A percentile compares a stretch with the other conserved stretches of the same genome.
These are phyloP conservation scores for Atractosteus spatula DNA, from an alignment of 2,113 vertebrate genomes.

Conservation along the genomic window DNA sequence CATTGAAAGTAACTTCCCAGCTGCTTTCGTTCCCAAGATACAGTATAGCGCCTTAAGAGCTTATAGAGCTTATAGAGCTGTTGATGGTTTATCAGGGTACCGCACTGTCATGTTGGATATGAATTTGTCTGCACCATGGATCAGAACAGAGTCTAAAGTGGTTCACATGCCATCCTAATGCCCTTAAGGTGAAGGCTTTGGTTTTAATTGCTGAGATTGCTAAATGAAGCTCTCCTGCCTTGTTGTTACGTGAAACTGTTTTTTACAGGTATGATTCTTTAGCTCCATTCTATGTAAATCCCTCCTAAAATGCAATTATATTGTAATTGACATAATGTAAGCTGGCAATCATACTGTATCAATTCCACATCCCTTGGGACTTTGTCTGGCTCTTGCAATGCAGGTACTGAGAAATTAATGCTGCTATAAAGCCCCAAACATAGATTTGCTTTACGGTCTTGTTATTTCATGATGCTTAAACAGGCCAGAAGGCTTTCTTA, in stretches of 20 bases:
- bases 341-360: slow-evolving; percentile 23
- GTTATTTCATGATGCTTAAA: slow-evolving; percentile 46
- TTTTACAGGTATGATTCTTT: slow-evolving; percentile 56
- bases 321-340: slow-evolving; percentile 66
- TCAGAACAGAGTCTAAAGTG: not conserved
- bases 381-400: slow-evolving; percentile 57
- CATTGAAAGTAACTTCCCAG: no score
- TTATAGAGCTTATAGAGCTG: no score
- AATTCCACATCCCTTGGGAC: slow-evolving; percentile 66
- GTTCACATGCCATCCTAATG: not conserved
- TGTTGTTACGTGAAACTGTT: slow-evolving; percentile 74
- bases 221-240: slow-evolving; percentile 67
- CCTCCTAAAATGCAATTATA: slow-evolving; percentile 69
- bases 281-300: slow-evolving; percentile 35
- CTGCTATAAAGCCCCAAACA: slow-evolving; percentile 52
- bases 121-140: no score
- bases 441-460: slow-evolving; percentile 53
- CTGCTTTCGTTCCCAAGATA: no score
- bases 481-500: slow-evolving; percentile 40
- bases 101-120: no score
- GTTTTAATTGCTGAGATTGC: slow-evolving; percentile 72
- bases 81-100: no score
- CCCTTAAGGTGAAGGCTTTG: slow-evolving; percentile 54
- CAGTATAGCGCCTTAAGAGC: no score
- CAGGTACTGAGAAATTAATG: slow-evolving; percentile 53